A percentile compares a stretch with the other conserved stretches of the same genome.
Evolutionary conservation across 92 coral and sea anemone genomes (phyloP).

Genomic region (Parazoanthus atlanticus): DNA sequence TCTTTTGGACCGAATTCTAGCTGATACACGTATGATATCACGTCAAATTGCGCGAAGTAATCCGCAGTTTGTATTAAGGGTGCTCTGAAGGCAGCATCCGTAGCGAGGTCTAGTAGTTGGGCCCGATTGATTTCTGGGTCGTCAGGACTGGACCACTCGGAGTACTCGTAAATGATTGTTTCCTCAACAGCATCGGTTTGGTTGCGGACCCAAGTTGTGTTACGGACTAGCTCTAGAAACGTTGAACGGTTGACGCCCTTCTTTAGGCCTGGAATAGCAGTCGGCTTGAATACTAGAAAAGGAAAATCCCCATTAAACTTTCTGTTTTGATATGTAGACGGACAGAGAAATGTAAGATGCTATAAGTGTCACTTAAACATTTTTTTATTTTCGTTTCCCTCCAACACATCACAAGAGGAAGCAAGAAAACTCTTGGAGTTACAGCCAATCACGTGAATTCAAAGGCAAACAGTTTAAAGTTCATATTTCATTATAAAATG

Average conservation of each 20-base stretch:
- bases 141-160: constrained; percentile 22
- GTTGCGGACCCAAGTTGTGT: constrained; percentile 14
- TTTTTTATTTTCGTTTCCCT: too few species aligned
- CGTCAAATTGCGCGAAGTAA: neutral
- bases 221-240: neutral
- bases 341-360: too few species aligned
- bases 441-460: too few species aligned
- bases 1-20: constrained; percentile 4
- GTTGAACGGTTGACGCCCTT: constrained; percentile 9
- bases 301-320: neutral
- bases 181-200: neutral
- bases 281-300: neutral
- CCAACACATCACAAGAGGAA: too few species aligned
- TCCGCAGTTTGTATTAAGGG: constrained; percentile 19
- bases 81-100: constrained; percentile 2
- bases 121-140: constrained; percentile 12
- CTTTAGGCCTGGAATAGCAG: constrained; percentile 4
- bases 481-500: too few species aligned
- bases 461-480: too few species aligned
- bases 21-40: constrained; percentile 14
- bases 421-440: too few species aligned
- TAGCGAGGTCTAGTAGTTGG: neutral
- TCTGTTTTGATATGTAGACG: too few species aligned
- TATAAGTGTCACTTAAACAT: too few species aligned
- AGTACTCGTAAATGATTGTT: neutral